Evolutionary conservation across 2,113 vertebrate species (phyloP), one percentile per base, ranked within the genome.

Genomic region (Coregonus clupeaformis): DNA sequence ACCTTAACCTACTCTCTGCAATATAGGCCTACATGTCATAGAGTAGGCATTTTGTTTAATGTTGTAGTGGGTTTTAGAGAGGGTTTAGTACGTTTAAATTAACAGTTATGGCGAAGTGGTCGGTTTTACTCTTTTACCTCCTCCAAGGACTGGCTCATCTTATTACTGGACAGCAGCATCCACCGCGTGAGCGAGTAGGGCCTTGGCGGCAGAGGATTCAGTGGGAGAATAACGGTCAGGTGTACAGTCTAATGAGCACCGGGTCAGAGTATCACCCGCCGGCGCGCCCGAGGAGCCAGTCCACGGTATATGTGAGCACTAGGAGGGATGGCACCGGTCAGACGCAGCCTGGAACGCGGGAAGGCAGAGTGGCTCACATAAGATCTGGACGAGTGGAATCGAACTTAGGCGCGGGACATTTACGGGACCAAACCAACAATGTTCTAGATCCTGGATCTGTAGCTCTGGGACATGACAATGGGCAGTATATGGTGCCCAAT

Each of bases 181-280:
- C 73, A 20, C 64, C 76, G 68, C 65, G 80, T 77, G 36, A 36
- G 79, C 57, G 82, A 12, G 42, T 70, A n/a, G 84, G 82, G 16
- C 82, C 84, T 7, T 94, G 92, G 93, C 81, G 88, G n/a, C 89
- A 93, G 36, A 85, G 82, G 76, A 87, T 94, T 55, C 93, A 90
- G 72, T 94, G 93, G 93, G 73, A 92, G 77, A 94, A 90, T 77
- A 91, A 93, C 84, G 92, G 94, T 0, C 91, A 91, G 60, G 77
- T 91, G 71, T 91, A 89, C 75, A 93, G 92, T 72, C 82, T 95
- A 11, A 76, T 94, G 76, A 95, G 92, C 86, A 93, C 92, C 2
- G 94, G 92, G 0, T 83, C 85, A 1, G 90, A 92, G 75, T 94
- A 91, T 82, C 90, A 89, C 25, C 18, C 89, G 20, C 89, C 91